These are phyloP conservation scores for Acyrthosiphon pisum DNA, from an alignment of 1,140 invertebrate species.

Conservation along the genomic window DNA sequence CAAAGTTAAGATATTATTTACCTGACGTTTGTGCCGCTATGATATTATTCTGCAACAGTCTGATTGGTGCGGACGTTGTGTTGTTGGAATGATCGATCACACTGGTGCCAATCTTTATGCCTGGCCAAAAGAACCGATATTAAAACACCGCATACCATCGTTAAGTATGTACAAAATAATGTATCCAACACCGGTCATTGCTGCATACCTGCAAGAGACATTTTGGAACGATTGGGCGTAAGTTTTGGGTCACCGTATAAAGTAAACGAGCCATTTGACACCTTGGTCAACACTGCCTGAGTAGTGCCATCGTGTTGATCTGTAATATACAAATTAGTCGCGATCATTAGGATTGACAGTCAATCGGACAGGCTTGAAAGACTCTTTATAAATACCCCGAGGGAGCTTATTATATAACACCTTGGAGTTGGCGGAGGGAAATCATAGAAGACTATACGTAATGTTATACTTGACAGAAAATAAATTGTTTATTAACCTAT, in stretches of 20 bases:
- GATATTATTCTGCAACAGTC: constrained; percentile 52
- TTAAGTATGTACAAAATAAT: constrained; percentile 11
- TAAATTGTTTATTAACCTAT: background rate
- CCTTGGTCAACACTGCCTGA: constrained; percentile 53
- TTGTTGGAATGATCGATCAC: constrained; percentile 56
- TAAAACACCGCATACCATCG: background rate
- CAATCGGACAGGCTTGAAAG: background rate
- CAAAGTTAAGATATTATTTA: background rate
- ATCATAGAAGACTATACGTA: background rate
- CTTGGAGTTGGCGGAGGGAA: background rate
- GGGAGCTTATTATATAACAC: background rate
- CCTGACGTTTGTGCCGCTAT: constrained; percentile 46
- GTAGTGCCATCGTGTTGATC: constrained; percentile 55
- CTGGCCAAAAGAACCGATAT: background rate
- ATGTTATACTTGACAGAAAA: background rate
- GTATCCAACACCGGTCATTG: background rate
- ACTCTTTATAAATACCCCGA: background rate
- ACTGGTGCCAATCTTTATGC: constrained; percentile 52
- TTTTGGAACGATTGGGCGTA: constrained; percentile 52
- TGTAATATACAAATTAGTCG: background rate
- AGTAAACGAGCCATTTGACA: constrained; percentile 49
- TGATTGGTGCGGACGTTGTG: constrained; percentile 46
- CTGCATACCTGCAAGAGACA: constrained; percentile 45
- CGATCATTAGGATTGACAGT: background rate
- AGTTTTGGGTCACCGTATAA: constrained; percentile 54